Evolutionary conservation across 2,797 vertebrate species (phyloP), one percentile per base, ranked within the genome.

Genomic region (Babyrousa celebensis): DNA sequence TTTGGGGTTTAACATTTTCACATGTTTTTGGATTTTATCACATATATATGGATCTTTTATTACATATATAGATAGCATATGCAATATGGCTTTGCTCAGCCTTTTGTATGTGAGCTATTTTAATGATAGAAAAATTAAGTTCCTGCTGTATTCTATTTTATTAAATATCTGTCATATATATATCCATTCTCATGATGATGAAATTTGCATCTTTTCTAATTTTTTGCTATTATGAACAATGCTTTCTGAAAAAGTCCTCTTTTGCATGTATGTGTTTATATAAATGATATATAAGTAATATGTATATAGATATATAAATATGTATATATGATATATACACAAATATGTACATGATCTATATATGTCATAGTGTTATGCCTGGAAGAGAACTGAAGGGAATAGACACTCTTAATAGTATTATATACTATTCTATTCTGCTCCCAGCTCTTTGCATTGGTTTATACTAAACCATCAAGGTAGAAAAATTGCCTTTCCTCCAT

Each of bases 51-150:
- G n/a, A 68, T 1, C 36, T 91, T 95, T 83, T 71, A 88, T 56
- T 18, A 36, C 18, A 36, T 54, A 23, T 56, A n/a, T 56, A 77
- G 12, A n/a, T 6, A 67, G 29, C 21, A 43, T 75, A 54, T 43
- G 27, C 3, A 68, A 62, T 36, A 62, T 72, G 9, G 5, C 58
- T 87, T 79, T 87, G 23, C 6, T 79, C 18, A 87, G 62, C 9
- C 56, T 93, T 77, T 74, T 89, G 21, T 23, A 67, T 48, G 6
- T 43, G 20, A 89, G 17, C 36, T 40, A 75, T 27, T 65, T 52
- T 70, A 85, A 89, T 89, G 23, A 92, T 67, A 58, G 80, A 92
- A 89, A 85, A 18, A 48, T 29, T 29, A 60, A 21, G 7, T 52
- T 29, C 10, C 12, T 89, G 15, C 21, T 88, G 1, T 70, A 85